Base-by-base conservation (phyloP, 2,888 invertebrate genomes). In the Agrotis clavis region DNA sequence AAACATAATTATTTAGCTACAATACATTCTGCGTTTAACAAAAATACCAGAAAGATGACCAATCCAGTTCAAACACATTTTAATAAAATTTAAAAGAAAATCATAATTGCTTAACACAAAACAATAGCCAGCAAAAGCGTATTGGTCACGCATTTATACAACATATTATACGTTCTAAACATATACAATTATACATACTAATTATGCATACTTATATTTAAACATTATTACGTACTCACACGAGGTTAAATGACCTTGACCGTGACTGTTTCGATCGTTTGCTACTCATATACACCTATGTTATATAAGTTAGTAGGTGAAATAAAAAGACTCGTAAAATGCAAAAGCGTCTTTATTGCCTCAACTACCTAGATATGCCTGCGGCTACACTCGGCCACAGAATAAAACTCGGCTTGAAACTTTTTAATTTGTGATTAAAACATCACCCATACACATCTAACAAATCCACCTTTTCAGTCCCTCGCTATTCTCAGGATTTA, bases 201-300 rank as follows among this genome's bases (percentile, higher is more conserved):
- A n/a, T n/a, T n/a, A 30, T 18, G 13, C 16, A 21, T 35, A 14
- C n/a, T n/a, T 45, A 4, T 68, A 41, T 6, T 7, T 35, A 11
- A 11, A 41, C 41, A 9, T 41, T 41, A 41, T 41, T 41, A 41
- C 13, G 5, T 35, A 60, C 18, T 53, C 35, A 51, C 47, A 79
- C 59, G 47, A 66, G 16, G 53, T 35, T 11, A 4, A 16, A 2
- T 30, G 18, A 45, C 79, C 81, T 80, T 80, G 79, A 80, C 79
- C 81, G 69, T 72, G 67, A 64, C 63, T 63, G 62, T 53, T 59
- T 54, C 48, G n/a, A 35, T 19, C 11, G 9, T 13, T n/a, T 48
- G 9, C 18, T 25, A 54, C n/a, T 13, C 16, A 56, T 47, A 62
- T 25, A 25, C n/a, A 63, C 48, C 50, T 48, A 41, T 2, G n/a